phyloP scores from a whole-genome alignment of 2,888 invertebrate species.

The Scaptomyza parva region DNA sequence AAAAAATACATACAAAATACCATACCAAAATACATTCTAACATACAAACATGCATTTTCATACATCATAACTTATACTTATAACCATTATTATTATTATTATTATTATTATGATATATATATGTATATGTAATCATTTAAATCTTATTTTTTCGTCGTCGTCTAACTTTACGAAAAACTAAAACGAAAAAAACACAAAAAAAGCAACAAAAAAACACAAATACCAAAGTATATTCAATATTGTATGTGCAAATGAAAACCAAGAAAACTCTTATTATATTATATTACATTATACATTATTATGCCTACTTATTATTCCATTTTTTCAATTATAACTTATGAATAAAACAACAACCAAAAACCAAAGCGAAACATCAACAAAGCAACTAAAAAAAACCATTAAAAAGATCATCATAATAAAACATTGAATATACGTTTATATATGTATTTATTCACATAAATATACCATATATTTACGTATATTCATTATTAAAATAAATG shows the following conservation, averaged over 20 bases:
- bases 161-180: slow-evolving; percentile 53
- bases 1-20: slow-evolving; percentile 29
- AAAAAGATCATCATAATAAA: slow-evolving; percentile 16
- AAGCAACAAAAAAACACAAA: slow-evolving; percentile 13
- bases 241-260: slow-evolving; percentile 65
- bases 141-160: slow-evolving; percentile 63
- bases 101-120: slow-evolving; percentile 5
- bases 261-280: slow-evolving; percentile 72
- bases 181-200: slow-evolving; percentile 13
- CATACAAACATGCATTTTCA: slow-evolving; percentile 32
- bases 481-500: slow-evolving; percentile 70
- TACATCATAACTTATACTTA: slow-evolving; percentile 46
- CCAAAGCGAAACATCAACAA: slow-evolving; percentile 45
- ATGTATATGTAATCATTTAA: slow-evolving; percentile 53
- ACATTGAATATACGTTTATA: slow-evolving; percentile 28
- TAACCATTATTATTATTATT: slow-evolving; percentile 57
- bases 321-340: slow-evolving; percentile 78
- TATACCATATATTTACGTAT: slow-evolving; percentile 46
- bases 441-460: slow-evolving; percentile 17
- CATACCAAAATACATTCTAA: slow-evolving; percentile 15
- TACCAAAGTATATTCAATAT: slow-evolving; percentile 71
- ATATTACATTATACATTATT: slow-evolving; percentile 75
- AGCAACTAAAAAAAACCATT: slow-evolving; percentile 38
- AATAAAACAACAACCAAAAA: slow-evolving; percentile 56
- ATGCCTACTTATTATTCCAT: slow-evolving; percentile 79